Percentiles rank a stretch among this genome's conserved stretches.
Conservation (phyloP, 2,797 vertebrate genomes). For the Crocidura indochinensis region DNA sequence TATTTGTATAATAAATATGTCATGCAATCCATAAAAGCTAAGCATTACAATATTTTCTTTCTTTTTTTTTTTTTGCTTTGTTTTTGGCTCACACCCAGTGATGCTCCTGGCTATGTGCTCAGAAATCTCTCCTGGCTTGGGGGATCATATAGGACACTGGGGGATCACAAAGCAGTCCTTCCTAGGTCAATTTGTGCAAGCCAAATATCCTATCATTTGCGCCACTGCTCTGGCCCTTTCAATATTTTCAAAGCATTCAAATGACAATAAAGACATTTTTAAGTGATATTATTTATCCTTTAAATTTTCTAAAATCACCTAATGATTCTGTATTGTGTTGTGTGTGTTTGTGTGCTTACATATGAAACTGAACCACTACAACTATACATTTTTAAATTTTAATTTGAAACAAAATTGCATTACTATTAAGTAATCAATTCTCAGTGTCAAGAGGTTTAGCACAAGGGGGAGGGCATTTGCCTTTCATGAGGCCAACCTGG, state of each 20-base stretch:
- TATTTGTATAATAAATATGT: not conserved
- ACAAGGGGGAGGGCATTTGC: too few species aligned
- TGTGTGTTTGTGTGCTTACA: not conserved
- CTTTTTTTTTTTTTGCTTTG: too few species aligned
- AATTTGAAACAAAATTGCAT: not conserved
- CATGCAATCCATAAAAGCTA: constrained; percentile 22
- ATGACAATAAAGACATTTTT: not conserved
- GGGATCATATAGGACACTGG: too few species aligned
- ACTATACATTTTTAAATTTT: constrained; percentile 23
- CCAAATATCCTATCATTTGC: too few species aligned
- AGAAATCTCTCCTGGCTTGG: too few species aligned
- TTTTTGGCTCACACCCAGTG: too few species aligned
- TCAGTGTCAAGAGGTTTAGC: not conserved
- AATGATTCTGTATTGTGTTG: not conserved
- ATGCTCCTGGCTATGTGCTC: too few species aligned
- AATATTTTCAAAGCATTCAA: constrained; percentile 32
- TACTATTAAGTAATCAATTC: constrained; percentile 27
- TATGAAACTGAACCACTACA: not conserved
- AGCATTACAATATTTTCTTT: not conserved
- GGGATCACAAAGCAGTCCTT: too few species aligned
- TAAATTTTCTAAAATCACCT: not conserved
- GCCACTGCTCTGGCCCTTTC: too few species aligned
- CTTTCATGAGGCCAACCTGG: too few species aligned
- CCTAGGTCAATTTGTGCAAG: too few species aligned
- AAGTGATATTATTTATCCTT: not conserved